Evolutionary conservation across 2,113 vertebrate species (phyloP), one percentile per base, ranked within the genome.

Genomic region (Lanius ludovicianus): DNA sequence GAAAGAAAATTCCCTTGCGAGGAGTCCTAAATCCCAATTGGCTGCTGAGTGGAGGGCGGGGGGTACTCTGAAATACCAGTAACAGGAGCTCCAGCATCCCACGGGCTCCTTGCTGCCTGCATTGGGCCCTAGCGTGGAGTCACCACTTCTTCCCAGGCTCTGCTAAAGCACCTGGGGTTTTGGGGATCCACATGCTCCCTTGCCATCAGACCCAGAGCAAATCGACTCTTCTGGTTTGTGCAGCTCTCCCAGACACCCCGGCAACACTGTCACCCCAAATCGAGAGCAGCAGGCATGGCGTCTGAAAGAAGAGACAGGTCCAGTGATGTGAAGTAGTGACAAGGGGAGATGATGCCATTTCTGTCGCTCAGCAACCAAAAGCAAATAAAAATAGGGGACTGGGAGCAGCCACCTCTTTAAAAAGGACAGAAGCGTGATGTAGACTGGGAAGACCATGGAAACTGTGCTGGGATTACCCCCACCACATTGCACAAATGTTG

Each of bases 211-310:
- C 13, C 37, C 39, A 42, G 35, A 57, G 22, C 24, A 89, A 69
- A 73, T 1, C 11, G 4, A 12, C 33, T 47, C 14, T 19, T 21
- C 4, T 7, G 44, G 44, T 56, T 42, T 27, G 28, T 13, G 27
- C 4, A 1, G 59, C 6, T 55, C 23, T 21, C 21, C 21, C 4
- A 5, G 50, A 30, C 52, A 49, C 14, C 50, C 13, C 49, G 25
- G 31, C 7, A 50, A 6, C 31, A 6, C 63, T 28, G 4, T 3
- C 24, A 76, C 7, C 44, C 44, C 44, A 28, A 46, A 33, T 9
- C 0, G 0, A 84, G 57, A 75, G 57, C 57, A 59, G 64, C 3
- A 1, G 9, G 8, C 33, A 12, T 12, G 35, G 35, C 10, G 11
- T 11, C n/a, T 74, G 24, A 53, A 52, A 68, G 27, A 83, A 25